Base-by-base conservation (phyloP, 2,888 invertebrate species). In the Zelleria hepariella region DNA sequence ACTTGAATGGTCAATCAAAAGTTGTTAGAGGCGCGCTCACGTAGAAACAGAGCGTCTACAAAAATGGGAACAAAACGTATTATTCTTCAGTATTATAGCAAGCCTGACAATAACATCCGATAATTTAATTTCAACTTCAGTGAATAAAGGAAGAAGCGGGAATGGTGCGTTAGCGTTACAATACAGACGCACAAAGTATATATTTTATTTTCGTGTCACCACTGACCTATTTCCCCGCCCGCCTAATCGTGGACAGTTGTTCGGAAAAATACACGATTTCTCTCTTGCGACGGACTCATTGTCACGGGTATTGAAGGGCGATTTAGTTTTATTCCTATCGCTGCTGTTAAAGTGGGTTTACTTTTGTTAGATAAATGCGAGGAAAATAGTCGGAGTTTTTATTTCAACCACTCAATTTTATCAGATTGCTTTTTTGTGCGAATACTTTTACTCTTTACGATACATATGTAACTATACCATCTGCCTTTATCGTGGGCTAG, bases 201-300 rank as follows among this genome's bases (percentile, higher is more conserved):
- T 69, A 71, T 73, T 71, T 72, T 68, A 73, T 68, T 71, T 69
- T 71, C 65, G 59, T 64, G 61, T 55, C 69, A 71, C 72, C 72
- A 72, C 65, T 74, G 73, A 72, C 72, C 71, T 61, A 66, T 69
- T 73, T 72, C 64, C 64, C 61, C 57, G 60, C 64, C 63, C 47
- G 60, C 26, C 60, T 59, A 61, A 59, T 42, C 53, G 59, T 52
- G 56, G 59, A 59, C 58, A 52, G 61, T 57, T 24, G 21, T 10
- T 42, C 32, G 32, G 32, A 42, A 42, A 32, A 42, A 42, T 42
- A 42, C 32, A 42, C 32, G 32, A 42, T 42, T 42, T 42, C 15
- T 42, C 32, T 42, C 32, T 42, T 15, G 32, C 32, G 15, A 15
- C 32, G 32, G 32, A 42, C 32, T 42, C 32, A 42, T 42, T 42